Base-by-base conservation (phyloP, 1,140 invertebrate species). In the Drosophila yakuba region DNA sequence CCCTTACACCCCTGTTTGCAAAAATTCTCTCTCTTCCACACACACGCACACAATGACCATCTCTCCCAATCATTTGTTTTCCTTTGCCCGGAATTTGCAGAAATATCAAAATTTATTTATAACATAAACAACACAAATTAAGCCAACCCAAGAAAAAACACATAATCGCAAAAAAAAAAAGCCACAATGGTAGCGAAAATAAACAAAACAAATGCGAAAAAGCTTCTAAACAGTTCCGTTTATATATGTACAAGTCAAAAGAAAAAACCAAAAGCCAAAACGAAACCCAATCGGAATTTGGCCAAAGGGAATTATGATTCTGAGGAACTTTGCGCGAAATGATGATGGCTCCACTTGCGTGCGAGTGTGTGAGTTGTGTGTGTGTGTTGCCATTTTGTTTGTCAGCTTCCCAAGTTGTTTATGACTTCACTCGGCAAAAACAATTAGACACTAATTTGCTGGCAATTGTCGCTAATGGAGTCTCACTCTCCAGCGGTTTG, bases 121-220 rank as follows among this genome's bases (percentile, higher is more conserved):
- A 86, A 88, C 75, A 79, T 83, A 83, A 86, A 88, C 83, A 82
- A 82, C 72, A 74, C 68, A 47, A 83, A 83, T 74, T 50, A 86
- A 86, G 63, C 55, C 57, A 74, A 54, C 52, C 59, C 41, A 71
- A 62, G 47, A 59, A 66, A 61, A 35, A 51, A 41, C 20, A 58
- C 35, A 45, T 64, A 74, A 60, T 67, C 43, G 66, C 55, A 38
- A 48, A 62, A 68, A 69, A 68, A 69, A 50, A 69, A 45, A 69
- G 63, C 35, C 67, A 60, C 12, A 61, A 23, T 17, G 15, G 39
- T 17, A 52, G 47, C 20, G 25, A 48, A 74, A 82, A 68, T 64
- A 77, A 62, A 69, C 62, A 83, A 64, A 73, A 66, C 35, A 77
- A 77, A 63, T 48, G 56, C 68, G 20, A 64, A 80, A 55, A 50